Evolutionary conservation across 1,140 invertebrate genomes (phyloP), one percentile per base, ranked within the genome.

Genomic region (Microplitis demolitor): DNA sequence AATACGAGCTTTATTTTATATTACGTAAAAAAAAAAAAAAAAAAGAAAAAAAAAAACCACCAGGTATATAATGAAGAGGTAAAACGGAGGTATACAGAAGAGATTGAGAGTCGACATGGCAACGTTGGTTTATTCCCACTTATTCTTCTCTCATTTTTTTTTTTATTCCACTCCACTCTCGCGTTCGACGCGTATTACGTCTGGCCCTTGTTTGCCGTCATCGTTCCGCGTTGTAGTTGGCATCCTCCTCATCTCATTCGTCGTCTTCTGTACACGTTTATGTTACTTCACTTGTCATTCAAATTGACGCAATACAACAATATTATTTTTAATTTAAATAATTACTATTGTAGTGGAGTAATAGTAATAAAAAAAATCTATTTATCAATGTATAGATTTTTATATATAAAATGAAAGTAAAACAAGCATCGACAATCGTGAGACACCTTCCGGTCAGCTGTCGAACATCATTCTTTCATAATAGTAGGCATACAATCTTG

Each of bases 41-140:
- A 45, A 24, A 45, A 45, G 6, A 45, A 39, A 45, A 45, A 45
- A 45, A 9, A 9, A 9, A 45, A 9, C 11, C 63, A 66, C 63
- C 63, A 14, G 37, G 63, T 58, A 58, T 58, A 62, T 62, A n/a
- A 35, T 34, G 34, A 62, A 45, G 39, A 70, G 58, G 69, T 69
- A 56, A 24, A 69, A 56, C 67, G 67, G 37, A 60, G 37, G 62
- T 53, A 64, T 45, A 53, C 50, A 58, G n/a, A 34, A 71, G 69
- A 66, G 70, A 72, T 72, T 33, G 53, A 45, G 39, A 66, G 70
- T 72, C 70, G 70, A 72, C 70, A 72, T 72, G 70, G 70, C 70
- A 72, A 72, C 70, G 63, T 72, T 63, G 70, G 53, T 72, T 58
- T 66, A 58, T 72, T 34, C 62, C 61, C 61, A 63, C 69, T 66